Conservation (phyloP, 2,113 vertebrate genomes). For the Platichthys flesus region DNA sequence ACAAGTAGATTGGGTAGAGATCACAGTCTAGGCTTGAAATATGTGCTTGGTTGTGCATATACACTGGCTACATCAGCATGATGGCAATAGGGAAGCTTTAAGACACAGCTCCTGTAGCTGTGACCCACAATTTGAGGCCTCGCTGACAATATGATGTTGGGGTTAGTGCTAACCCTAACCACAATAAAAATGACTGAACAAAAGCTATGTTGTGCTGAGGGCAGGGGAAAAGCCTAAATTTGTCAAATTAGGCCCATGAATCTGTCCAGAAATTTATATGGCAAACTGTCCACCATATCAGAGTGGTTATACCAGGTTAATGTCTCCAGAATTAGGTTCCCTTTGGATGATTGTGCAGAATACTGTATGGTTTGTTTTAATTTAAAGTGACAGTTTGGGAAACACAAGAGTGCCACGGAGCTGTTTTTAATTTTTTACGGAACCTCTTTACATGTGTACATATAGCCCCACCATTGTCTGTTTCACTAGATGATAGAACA, state of each 20-base stretch:
- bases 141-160: background rate
- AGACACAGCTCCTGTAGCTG: background rate
- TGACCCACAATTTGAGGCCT: background rate
- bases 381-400: no score
- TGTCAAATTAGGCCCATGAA: background rate
- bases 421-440: background rate
- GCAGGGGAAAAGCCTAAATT: background rate
- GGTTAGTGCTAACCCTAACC: no score
- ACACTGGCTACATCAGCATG: slow-evolving; percentile 37
- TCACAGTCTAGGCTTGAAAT: slow-evolving; percentile 45
- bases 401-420: no score
- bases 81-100: background rate
- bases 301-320: background rate
- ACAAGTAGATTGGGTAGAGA: slow-evolving; percentile 41
- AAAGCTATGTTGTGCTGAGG: background rate
- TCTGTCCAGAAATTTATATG: background rate
- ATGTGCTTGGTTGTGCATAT: slow-evolving; percentile 9
- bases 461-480: no score
- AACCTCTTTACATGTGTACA: no score
- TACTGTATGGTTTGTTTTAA: background rate
- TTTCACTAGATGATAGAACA: background rate
- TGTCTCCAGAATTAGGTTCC: slow-evolving; percentile 2
- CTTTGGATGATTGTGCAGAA: background rate
- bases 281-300: slow-evolving; percentile 1
- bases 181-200: background rate